These are phyloP conservation scores for Tringa solitaria DNA, from an alignment of 2,113 vertebrate genomes.

Conservation along the genomic window DNA sequence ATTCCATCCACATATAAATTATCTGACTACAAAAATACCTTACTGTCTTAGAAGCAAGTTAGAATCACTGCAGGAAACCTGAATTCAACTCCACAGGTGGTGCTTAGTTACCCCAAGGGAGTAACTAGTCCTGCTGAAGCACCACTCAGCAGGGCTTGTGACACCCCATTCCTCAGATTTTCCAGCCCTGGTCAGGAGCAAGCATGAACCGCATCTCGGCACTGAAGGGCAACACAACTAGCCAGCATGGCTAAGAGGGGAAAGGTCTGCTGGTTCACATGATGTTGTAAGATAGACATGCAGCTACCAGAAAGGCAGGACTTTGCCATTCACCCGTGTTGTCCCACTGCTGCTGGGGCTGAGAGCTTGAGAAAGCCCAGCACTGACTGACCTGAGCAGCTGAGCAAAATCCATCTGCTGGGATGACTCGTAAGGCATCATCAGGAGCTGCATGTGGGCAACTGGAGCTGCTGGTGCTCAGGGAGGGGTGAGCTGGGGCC, in stretches of 20 bases:
- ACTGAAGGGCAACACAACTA: not conserved
- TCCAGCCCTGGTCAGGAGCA: not conserved
- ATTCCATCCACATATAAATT: not conserved
- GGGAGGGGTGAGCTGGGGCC: not conserved
- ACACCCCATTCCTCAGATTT: not conserved
- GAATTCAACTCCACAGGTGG: not conserved
- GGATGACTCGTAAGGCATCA: fast-evolving
- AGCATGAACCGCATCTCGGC: not conserved
- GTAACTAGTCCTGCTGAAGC: not conserved
- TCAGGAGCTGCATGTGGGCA: fast-evolving
- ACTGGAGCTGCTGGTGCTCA: not conserved
- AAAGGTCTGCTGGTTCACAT: not conserved
- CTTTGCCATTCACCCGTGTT: not conserved
- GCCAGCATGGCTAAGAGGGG: not conserved
- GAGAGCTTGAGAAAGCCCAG: not conserved
- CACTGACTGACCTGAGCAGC: not conserved
- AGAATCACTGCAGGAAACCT: not conserved
- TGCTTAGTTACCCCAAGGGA: not conserved
- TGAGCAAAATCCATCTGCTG: not conserved
- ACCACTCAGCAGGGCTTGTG: fast-evolving
- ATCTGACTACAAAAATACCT: not conserved
- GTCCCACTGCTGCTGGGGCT: not conserved
- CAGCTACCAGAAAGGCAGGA: not conserved
- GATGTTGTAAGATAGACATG: not conserved
- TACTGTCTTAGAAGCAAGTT: not conserved